Evolutionary conservation across 2,797 vertebrate species (phyloP).

Genomic region (Sebastolobus altivelis): DNA sequence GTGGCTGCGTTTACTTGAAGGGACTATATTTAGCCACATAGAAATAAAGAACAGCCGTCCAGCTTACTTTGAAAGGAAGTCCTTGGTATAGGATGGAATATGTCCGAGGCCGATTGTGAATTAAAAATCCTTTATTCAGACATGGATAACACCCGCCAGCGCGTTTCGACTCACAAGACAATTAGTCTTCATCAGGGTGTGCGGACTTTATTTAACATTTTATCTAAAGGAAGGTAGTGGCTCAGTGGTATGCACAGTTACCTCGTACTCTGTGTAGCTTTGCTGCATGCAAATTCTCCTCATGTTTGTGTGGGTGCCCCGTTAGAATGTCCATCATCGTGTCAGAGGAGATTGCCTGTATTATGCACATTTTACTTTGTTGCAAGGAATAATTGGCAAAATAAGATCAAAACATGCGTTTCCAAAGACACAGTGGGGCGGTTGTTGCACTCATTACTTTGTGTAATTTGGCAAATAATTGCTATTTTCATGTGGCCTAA

Average conservation of each 20-base stretch:
- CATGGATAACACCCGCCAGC: no score
- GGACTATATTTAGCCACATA: neutral
- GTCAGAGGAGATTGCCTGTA: conserved; percentile 13
- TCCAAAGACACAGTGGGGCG: neutral
- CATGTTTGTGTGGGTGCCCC: neutral
- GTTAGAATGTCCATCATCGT: conserved; percentile 1
- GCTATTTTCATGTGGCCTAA: conserved; percentile 32
- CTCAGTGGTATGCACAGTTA: neutral
- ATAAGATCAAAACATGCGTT: conserved; percentile 12
- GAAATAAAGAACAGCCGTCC: no score
- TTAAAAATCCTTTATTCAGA: no score
- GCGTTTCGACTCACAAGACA: no score
- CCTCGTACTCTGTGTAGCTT: neutral
- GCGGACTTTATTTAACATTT: neutral
- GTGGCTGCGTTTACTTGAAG: neutral
- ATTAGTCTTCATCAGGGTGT: no score
- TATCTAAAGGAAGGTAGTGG: neutral
- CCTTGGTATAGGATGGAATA: no score
- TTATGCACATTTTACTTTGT: conserved; percentile 14
- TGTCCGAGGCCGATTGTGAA: no score
- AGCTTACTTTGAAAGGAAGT: no score
- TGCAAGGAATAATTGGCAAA: conserved; percentile 18
- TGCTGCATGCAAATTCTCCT: neutral
- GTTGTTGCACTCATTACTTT: conserved; percentile 28
- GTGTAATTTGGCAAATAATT: conserved; percentile 48